These are phyloP conservation scores for Micromesistius poutassou DNA, from an alignment of 2,797 vertebrate genomes.

Conservation along the genomic window DNA sequence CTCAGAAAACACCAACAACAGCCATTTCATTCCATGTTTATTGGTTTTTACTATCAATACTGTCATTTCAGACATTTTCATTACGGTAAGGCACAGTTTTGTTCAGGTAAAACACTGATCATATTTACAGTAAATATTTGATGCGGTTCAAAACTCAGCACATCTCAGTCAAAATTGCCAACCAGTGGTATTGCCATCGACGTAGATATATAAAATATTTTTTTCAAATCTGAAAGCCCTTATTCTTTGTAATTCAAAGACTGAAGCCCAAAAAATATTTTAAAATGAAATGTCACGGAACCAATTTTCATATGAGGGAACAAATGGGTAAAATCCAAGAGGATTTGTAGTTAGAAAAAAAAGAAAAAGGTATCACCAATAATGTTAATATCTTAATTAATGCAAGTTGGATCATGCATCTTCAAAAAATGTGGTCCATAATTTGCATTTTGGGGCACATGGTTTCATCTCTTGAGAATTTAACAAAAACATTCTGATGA, in stretches of 20 bases:
- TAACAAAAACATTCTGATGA: constrained; percentile 4
- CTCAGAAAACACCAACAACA: background rate
- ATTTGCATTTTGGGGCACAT: constrained; percentile 22
- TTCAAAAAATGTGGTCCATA: constrained; percentile 16
- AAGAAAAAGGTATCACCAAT: constrained; percentile 26
- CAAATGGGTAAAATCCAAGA: background rate
- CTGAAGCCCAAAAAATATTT: constrained; percentile 33
- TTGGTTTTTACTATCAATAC: constrained; percentile 61
- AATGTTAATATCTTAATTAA: background rate
- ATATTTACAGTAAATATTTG: constrained; percentile 58
- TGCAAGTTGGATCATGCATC: constrained; percentile 9
- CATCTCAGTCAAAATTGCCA: constrained; percentile 34
- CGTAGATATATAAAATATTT: constrained; percentile 49
- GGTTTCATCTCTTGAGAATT: constrained; percentile 12
- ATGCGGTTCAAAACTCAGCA: constrained; percentile 33
- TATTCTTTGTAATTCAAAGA: constrained; percentile 32
- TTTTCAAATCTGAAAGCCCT: constrained; percentile 53
- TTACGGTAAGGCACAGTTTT: constrained; percentile 70
- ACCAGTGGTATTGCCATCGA: constrained; percentile 38
- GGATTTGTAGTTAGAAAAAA: constrained; percentile 23
- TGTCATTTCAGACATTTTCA: constrained; percentile 52
- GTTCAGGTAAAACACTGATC: constrained; percentile 60
- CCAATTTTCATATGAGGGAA: background rate
- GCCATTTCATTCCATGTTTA: constrained; percentile 53
- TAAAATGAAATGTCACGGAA: constrained; percentile 11